Evolutionary conservation across 2,797 vertebrate species (phyloP).

Genomic region (Channallabes apus): DNA sequence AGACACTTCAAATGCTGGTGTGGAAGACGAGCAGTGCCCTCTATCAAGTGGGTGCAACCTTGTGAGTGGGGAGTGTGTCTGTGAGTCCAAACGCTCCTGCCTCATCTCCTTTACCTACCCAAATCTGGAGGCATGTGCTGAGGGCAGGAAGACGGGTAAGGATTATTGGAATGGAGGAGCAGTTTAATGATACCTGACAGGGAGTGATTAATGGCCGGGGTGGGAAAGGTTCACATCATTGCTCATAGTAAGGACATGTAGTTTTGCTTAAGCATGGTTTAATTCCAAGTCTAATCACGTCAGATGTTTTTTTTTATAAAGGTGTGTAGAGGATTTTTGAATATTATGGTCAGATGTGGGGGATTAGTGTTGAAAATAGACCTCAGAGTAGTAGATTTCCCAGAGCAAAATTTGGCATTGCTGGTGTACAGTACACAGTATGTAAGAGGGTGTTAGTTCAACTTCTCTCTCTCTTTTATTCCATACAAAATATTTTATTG

Average conservation of each 20-base stretch:
- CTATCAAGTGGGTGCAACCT: conserved; percentile 74
- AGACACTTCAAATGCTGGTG: conserved; percentile 64
- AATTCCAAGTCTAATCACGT: background rate
- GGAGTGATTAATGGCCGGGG: background rate
- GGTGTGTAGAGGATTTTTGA: background rate
- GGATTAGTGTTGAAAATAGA: conserved; percentile 11
- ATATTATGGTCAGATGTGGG: conserved; percentile 5
- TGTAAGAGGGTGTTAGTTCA: background rate
- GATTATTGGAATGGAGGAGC: background rate
- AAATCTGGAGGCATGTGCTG: conserved; percentile 71
- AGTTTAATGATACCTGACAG: background rate
- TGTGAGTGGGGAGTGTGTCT: conserved; percentile 71
- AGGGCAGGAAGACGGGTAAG: conserved; percentile 71
- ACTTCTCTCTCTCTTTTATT: background rate
- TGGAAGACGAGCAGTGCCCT: conserved; percentile 74
- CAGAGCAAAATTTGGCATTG: background rate
- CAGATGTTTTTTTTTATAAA: conserved; percentile 16
- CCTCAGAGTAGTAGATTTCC: background rate
- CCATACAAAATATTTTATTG: background rate
- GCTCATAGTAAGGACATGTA: background rate
- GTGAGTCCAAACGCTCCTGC: conserved; percentile 73
- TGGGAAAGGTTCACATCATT: background rate
- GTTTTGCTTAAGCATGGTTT: background rate
- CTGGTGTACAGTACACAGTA: background rate
- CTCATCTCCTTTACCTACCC: conserved; percentile 70